These are phyloP conservation scores for Eledona agricola DNA, from an alignment of 2,888 invertebrate genomes.

Conservation along the genomic window DNA sequence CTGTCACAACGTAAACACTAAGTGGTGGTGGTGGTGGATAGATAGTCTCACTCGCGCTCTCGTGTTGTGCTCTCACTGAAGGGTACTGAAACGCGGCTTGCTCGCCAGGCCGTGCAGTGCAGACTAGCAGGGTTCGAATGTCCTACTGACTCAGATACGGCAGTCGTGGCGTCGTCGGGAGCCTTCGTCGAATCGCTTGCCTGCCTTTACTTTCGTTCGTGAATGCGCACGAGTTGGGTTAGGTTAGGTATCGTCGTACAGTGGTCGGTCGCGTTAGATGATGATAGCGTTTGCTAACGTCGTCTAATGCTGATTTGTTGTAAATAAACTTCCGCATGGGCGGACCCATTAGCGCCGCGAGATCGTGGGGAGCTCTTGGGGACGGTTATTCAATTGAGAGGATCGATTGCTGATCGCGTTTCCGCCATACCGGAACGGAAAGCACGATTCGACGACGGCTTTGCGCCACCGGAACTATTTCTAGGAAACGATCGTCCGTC, in stretches of 20 bases:
- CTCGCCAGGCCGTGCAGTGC: slow-evolving; percentile 39
- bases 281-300: slow-evolving; percentile 46
- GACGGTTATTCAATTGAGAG: too few species aligned
- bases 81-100: slow-evolving; percentile 34
- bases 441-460: too few species aligned
- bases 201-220: slow-evolving; percentile 63
- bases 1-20: slow-evolving; percentile 26
- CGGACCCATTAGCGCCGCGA: slow-evolving; percentile 37
- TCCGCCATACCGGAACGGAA: too few species aligned
- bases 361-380: too few species aligned
- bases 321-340: slow-evolving; percentile 55
- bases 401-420: too few species aligned
- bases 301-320: slow-evolving; percentile 53
- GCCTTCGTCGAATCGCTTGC: slow-evolving; percentile 52
- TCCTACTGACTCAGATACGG: slow-evolving; percentile 74
- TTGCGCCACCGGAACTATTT: too few species aligned
- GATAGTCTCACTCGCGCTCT: slow-evolving; percentile 37
- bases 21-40: too few species aligned
- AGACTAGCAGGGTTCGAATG: slow-evolving; percentile 50
- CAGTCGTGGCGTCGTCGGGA: slow-evolving; percentile 67
- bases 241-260: slow-evolving; percentile 55
- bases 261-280: slow-evolving; percentile 45
- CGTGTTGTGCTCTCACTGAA: slow-evolving; percentile 18
- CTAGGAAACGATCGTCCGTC: too few species aligned
- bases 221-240: slow-evolving; percentile 55